A percentile compares a stretch with the other conserved stretches of the same genome.
These are phyloP conservation scores for sheep (Ovis aries) DNA, from an alignment of 2,113 vertebrate genomes.

Conservation along the genomic window DNA sequence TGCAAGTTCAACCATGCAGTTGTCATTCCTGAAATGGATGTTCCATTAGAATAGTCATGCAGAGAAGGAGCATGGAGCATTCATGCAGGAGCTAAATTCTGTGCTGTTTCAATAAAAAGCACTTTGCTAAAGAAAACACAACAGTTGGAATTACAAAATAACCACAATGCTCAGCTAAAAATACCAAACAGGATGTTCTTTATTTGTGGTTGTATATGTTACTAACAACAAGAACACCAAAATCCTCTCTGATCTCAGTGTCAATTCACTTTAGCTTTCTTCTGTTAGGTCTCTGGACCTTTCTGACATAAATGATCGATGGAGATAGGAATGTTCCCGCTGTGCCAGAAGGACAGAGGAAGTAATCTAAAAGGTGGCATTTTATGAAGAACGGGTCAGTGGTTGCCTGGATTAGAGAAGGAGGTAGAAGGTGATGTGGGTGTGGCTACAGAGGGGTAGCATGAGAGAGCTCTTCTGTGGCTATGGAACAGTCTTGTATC, in stretches of 20 bases:
- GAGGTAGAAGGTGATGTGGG: not conserved
- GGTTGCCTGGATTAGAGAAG: not conserved
- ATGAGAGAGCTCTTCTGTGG: not conserved
- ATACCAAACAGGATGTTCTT: not conserved
- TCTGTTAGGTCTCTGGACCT: not conserved
- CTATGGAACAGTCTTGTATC: not conserved
- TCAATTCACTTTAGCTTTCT: not conserved
- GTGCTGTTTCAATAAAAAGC: not conserved
- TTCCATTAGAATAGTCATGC: constrained; percentile 44
- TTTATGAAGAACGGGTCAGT: not conserved
- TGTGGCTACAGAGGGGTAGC: not conserved
- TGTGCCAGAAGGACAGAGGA: not conserved
- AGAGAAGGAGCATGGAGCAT: not conserved
- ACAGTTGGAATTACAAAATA: not conserved
- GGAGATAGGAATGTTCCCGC: not conserved
- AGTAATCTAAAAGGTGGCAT: not conserved
- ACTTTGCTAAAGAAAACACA: constrained; percentile 7
- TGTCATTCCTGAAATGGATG: constrained; percentile 40
- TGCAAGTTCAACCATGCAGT: constrained; percentile 22
- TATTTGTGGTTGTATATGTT: not conserved
- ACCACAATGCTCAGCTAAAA: constrained; percentile 31
- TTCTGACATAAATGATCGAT: not conserved
- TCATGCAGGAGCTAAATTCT: not conserved
- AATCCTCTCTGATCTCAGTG: not conserved
- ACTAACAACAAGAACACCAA: not conserved